Evolutionary conservation across 2,113 vertebrate genomes (phyloP).

Genomic region (Cyanoramphus novaezelandiae): DNA sequence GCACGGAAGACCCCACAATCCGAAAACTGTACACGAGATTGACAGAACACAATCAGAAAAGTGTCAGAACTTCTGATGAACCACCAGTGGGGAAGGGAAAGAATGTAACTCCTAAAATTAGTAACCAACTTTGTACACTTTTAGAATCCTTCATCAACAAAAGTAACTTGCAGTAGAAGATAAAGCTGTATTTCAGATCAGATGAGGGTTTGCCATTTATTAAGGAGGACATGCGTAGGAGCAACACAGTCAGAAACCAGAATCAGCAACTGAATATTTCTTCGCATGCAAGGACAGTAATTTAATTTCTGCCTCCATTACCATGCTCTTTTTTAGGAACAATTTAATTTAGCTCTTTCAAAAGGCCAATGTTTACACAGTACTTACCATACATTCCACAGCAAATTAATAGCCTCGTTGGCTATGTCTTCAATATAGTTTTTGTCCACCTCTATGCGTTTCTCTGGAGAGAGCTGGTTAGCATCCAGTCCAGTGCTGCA

Average conservation of each 20-base stretch:
- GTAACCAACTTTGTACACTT: neutral
- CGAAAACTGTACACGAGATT: neutral
- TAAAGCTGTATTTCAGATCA: neutral
- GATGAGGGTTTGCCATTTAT: neutral
- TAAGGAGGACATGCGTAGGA: neutral
- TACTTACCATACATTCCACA: slow-evolving; percentile 96
- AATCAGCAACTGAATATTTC: neutral
- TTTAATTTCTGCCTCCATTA: neutral
- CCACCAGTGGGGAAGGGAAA: neutral
- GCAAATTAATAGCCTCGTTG: slow-evolving; percentile 90
- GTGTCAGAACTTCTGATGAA: neutral
- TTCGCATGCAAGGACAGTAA: neutral
- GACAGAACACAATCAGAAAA: neutral
- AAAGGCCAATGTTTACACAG: neutral
- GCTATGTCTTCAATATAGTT: slow-evolving; percentile 85
- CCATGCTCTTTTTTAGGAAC: neutral
- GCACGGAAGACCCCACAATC: neutral
- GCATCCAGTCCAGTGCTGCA: slow-evolving; percentile 82
- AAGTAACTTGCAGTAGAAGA: neutral
- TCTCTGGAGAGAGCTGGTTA: slow-evolving; percentile 58
- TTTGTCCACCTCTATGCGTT: slow-evolving; percentile 71
- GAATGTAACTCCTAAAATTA: neutral
- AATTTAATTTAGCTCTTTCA: neutral
- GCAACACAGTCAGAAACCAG: neutral
- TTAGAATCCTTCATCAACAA: neutral